Conservation (phyloP, 2,113 vertebrate genomes). For the Steatornis caripensis region DNA sequence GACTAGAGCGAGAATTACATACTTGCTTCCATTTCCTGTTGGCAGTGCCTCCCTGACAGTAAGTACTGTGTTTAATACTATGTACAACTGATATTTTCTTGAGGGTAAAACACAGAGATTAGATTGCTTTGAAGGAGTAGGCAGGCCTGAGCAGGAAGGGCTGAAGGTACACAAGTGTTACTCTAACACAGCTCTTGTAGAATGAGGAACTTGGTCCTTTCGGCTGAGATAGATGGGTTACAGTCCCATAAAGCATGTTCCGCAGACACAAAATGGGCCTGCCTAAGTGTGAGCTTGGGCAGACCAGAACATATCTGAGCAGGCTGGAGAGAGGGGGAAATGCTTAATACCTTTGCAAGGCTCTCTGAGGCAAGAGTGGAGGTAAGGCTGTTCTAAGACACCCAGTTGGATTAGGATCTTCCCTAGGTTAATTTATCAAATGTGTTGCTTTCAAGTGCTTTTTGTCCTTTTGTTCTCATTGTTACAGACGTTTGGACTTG, state of each 20-base stretch:
- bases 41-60: neutral
- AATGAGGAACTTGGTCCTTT: neutral
- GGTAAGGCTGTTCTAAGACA: neutral
- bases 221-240: neutral
- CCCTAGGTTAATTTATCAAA: neutral
- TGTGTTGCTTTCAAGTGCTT: neutral
- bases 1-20: neutral
- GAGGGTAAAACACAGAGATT: neutral
- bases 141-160: neutral
- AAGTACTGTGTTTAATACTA: neutral
- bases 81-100: neutral
- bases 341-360: neutral
- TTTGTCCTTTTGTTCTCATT: neutral
- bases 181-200: neutral
- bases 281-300: neutral
- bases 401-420: neutral
- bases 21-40: constrained; percentile 1
- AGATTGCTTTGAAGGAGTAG: neutral
- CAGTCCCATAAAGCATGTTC: neutral
- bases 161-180: neutral
- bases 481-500: neutral
- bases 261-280: neutral
- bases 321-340: neutral
- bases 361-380: neutral
- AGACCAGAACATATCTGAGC: neutral